Conservation (phyloP, 1,140 invertebrate species). For the Mesaphorura yosii region DNA sequence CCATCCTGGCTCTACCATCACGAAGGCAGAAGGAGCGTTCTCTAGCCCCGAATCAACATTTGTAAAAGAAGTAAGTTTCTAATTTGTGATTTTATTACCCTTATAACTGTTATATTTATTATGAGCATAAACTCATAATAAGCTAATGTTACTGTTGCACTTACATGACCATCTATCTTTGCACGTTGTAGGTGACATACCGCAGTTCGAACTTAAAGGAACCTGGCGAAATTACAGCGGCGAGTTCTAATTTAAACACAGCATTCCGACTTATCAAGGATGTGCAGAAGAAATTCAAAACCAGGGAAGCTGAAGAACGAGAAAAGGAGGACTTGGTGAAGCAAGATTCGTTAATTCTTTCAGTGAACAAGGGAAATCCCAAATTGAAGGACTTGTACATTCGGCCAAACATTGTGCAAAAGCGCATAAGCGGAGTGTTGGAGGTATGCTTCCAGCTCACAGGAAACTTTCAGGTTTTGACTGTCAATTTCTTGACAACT, state of each 20-base stretch:
- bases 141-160: no score
- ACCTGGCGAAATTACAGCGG: slow-evolving; percentile 87
- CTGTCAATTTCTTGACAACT: not conserved
- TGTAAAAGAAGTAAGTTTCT: slow-evolving; percentile 74
- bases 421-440: slow-evolving; percentile 72
- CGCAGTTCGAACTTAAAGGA: slow-evolving; percentile 95
- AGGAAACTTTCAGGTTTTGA: not conserved
- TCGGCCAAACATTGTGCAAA: slow-evolving; percentile 94
- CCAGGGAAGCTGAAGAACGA: slow-evolving; percentile 91
- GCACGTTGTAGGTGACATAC: slow-evolving; percentile 87
- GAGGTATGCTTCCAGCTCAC: slow-evolving; percentile 1
- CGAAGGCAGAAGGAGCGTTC: slow-evolving; percentile 80
- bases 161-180: no score
- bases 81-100: not conserved
- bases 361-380: slow-evolving; percentile 93
- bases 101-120: no score
- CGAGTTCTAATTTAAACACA: slow-evolving; percentile 90
- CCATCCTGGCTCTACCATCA: slow-evolving; percentile 91
- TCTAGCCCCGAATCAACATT: slow-evolving; percentile 91
- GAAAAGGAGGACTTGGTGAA: slow-evolving; percentile 98
- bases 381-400: slow-evolving; percentile 98
- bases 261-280: slow-evolving; percentile 97
- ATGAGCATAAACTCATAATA: no score
- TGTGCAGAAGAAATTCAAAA: slow-evolving; percentile 98
- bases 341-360: slow-evolving; percentile 92